Evolutionary conservation across 2,797 vertebrate species (phyloP).

Genomic region (Holocentrus rufus): DNA sequence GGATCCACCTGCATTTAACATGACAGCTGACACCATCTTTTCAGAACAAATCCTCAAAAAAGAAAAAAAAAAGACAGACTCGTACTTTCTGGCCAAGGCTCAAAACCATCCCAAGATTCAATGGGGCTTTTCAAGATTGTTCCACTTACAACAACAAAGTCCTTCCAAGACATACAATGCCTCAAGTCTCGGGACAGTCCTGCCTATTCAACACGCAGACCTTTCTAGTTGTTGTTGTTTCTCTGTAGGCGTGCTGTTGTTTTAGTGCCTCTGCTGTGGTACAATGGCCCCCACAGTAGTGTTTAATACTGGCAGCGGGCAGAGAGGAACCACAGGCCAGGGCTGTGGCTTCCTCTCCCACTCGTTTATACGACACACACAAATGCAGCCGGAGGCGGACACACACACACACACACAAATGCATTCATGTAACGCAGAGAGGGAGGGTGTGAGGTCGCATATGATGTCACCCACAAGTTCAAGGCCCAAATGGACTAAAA

Average conservation of each 20-base stretch:
- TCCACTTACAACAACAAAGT: constrained; percentile 64
- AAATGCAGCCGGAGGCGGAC: constrained; percentile 15
- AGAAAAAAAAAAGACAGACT: background rate
- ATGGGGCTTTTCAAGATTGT: constrained; percentile 49
- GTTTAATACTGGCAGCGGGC: constrained; percentile 47
- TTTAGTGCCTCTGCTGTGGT: constrained; percentile 58
- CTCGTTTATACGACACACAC: constrained; percentile 57
- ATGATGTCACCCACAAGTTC: constrained; percentile 21
- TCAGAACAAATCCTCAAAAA: background rate
- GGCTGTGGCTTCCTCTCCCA: constrained; percentile 65
- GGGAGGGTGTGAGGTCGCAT: constrained; percentile 23
- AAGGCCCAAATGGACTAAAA: background rate
- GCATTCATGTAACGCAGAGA: constrained; percentile 45
- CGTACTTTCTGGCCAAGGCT: constrained; percentile 5
- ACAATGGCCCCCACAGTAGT: constrained; percentile 74
- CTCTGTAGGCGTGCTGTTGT: constrained; percentile 74
- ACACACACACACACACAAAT: constrained; percentile 31
- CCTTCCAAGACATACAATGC: constrained; percentile 51
- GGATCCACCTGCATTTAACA: constrained; percentile 14
- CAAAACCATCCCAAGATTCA: constrained; percentile 33
- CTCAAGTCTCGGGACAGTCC: constrained; percentile 56
- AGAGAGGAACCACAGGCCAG: constrained; percentile 56
- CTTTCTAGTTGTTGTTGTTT: constrained; percentile 57
- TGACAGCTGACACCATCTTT: background rate
- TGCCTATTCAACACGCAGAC: constrained; percentile 50